Evolutionary conservation across 2,113 vertebrate species (phyloP).

Genomic region (Tetrao urogallus): DNA sequence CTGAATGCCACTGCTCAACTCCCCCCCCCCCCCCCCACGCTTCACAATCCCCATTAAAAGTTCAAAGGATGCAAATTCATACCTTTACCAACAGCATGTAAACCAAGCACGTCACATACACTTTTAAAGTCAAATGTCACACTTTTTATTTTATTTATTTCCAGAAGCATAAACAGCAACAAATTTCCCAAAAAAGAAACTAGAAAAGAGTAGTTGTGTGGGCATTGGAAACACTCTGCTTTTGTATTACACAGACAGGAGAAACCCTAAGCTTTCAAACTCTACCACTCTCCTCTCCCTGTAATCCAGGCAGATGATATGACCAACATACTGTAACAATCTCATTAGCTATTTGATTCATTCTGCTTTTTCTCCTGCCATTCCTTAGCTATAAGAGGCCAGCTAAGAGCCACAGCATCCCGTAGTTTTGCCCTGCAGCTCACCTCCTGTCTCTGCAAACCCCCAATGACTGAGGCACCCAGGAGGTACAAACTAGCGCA

Average conservation of each 20-base stretch:
- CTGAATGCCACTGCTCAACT: neutral
- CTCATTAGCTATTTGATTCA: neutral
- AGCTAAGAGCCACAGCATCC: neutral
- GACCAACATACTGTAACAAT: neutral
- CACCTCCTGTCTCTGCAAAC: neutral
- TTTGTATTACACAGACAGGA: neutral
- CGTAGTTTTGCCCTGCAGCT: neutral
- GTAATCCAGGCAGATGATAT: neutral
- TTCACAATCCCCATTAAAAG: neutral
- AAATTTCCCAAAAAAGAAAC: neutral
- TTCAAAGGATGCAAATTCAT: neutral
- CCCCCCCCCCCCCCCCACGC: too few species aligned
- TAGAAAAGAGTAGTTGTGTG: neutral
- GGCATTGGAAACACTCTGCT: neutral
- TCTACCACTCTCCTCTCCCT: neutral
- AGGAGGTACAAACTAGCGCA: fast-evolving
- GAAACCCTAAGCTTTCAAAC: neutral
- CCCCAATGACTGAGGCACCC: fast-evolving
- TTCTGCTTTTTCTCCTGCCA: neutral
- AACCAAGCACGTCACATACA: neutral
- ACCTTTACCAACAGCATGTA: neutral
- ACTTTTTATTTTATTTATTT: neutral
- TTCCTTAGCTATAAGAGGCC: neutral
- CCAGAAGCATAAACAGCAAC: neutral
- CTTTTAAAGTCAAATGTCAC: neutral